phyloP scores from a whole-genome alignment of 2,113 vertebrate genomes.

The Gasterosteus nipponicus region DNA sequence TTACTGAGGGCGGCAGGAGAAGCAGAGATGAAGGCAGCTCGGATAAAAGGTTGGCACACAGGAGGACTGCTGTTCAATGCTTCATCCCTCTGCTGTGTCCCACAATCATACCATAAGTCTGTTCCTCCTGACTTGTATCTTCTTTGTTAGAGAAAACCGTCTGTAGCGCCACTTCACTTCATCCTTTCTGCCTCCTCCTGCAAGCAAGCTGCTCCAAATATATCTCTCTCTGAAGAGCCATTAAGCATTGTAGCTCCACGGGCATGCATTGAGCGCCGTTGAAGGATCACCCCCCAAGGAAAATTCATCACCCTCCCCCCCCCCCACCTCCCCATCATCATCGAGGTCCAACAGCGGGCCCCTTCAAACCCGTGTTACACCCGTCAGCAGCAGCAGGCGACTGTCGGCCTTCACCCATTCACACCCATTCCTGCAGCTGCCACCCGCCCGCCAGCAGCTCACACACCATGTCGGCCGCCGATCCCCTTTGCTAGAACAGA shows the following conservation, averaged over 20 bases:
- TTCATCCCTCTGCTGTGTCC: conserved; percentile 22
- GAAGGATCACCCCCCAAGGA: conserved; percentile 56
- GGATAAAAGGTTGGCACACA: conserved; percentile 19
- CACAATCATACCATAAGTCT: conserved; percentile 16
- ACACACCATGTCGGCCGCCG: no score
- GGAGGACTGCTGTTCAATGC: conserved; percentile 12
- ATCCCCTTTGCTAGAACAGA: no score
- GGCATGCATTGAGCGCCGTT: conserved; percentile 43
- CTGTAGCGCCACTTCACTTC: conserved; percentile 32
- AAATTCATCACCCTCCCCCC: conserved; percentile 46
- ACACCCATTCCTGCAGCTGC: no score
- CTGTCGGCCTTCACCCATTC: background rate
- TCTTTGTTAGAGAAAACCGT: conserved; percentile 17
- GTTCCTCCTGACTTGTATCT: conserved; percentile 28
- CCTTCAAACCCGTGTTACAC: conserved; percentile 34
- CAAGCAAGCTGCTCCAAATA: conserved; percentile 34
- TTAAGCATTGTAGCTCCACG: conserved; percentile 45
- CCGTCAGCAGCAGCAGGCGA: conserved; percentile 25
- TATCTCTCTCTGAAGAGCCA: conserved; percentile 40
- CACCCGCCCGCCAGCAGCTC: no score
- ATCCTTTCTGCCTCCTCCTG: conserved; percentile 20
- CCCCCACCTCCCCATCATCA: background rate
- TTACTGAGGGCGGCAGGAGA: conserved; percentile 44
- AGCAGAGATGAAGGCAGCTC: conserved; percentile 36
- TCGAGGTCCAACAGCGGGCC: conserved; percentile 19